phyloP scores from a whole-genome alignment of 2,797 vertebrate genomes.

The Aselliscus stoliczkanus region DNA sequence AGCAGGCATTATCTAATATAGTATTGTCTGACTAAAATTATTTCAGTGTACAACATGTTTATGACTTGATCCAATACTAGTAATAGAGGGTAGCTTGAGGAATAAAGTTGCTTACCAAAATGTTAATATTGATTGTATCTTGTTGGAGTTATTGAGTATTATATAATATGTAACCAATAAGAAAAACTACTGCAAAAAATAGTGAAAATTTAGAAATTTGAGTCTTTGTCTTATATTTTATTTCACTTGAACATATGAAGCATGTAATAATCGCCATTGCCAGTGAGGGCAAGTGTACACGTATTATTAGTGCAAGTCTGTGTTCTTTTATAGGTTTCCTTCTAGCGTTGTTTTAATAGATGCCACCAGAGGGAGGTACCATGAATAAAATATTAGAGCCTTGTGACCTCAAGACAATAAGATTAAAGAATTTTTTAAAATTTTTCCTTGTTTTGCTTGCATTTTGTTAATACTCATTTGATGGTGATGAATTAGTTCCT shows the following conservation, averaged over 20 bases:
- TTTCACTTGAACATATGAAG: constrained; percentile 26
- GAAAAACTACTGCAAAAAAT: background rate
- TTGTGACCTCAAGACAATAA: background rate
- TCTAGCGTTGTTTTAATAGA: background rate
- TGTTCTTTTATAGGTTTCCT: background rate
- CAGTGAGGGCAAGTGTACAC: background rate
- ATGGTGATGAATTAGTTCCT: constrained; percentile 12
- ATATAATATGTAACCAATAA: background rate
- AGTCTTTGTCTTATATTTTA: background rate
- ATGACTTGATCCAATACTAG: background rate
- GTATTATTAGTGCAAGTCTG: background rate
- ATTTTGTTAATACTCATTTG: constrained; percentile 31
- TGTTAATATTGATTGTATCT: constrained; percentile 15
- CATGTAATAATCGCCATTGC: background rate
- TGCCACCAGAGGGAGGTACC: background rate
- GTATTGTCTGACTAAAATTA: background rate
- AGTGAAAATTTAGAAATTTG: constrained; percentile 36
- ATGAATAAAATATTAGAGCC: constrained; percentile 14
- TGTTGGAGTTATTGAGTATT: background rate
- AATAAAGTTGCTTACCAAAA: constrained; percentile 8
- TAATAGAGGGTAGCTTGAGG: background rate
- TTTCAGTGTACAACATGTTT: background rate
- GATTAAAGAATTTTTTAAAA: background rate
- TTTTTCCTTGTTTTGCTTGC: constrained; percentile 35
- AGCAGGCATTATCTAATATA: background rate